Base-by-base conservation (phyloP, 2,113 vertebrate species). In the Polyodon spathula region DNA sequence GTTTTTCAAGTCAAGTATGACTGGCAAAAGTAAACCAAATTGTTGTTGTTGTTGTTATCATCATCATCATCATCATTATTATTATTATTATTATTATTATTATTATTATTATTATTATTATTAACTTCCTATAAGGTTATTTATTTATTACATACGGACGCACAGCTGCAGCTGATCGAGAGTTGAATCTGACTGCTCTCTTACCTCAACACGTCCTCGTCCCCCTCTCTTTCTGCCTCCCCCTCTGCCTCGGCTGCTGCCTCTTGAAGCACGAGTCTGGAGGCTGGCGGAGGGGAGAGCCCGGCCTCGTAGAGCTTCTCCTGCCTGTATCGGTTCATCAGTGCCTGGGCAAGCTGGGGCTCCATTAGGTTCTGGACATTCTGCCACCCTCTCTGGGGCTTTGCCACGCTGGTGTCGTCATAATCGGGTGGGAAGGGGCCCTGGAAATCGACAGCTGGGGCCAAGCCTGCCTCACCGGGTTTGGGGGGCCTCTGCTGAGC, bases 341-440 rank as follows among this genome's bases (percentile, higher is more conserved):
- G 76, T 10, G 66, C 72, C 61, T 86, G 76, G 8, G 71, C 75
- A 4, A 85, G 58, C 63, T 78, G 79, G 5, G 83, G 84, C 50
- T 86, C 83, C 76, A 84, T 65, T 64, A 71, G 17, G 10, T 62
- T 66, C 50, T 70, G 27, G 27, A 27, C 2, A 3, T 27, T 27
- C 27, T 27, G 77, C 77, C 79, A 76, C 6, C 73, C 55, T 0
- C 72, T 65, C 2, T 69, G 66, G 17, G 80, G 76, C 56, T 79
- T 76, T 3, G 72, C 73, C 76, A 81, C 80, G 66, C 50, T 80
- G 50, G 78, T 83, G 58, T 89, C 87, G 14, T 88, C 88, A 2
- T 89, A 90, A 59, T 89, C 87, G 0, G 69, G 46, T 0, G 70
- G 74, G 54, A 66, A 71, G 0, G 69, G 72, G 0, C 70, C 76